Conservation (phyloP, 2,113 vertebrate species). For the Mohoua ochrocephala region DNA sequence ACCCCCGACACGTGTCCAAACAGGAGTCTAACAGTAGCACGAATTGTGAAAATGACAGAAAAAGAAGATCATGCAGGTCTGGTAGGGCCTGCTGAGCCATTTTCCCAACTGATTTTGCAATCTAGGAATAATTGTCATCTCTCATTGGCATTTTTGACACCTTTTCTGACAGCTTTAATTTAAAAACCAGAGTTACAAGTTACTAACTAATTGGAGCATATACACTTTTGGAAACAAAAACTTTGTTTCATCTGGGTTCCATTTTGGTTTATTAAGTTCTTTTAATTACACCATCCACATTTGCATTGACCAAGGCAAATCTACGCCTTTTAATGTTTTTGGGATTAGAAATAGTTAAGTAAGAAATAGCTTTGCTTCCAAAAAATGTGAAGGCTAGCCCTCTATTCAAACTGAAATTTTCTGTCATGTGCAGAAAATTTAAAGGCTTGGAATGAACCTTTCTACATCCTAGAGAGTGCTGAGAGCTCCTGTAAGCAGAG, state of each 20-base stretch:
- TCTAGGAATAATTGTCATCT: neutral
- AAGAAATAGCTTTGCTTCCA: neutral
- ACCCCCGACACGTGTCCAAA: rapidly evolving
- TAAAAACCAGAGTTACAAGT: neutral
- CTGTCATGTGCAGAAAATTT: neutral
- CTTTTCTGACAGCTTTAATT: neutral
- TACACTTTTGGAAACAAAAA: neutral
- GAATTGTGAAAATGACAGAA: neutral
- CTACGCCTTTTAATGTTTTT: neutral
- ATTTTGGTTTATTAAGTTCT: neutral
- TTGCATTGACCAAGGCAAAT: neutral
- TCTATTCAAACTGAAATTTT: neutral
- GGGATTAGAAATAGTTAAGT: neutral
- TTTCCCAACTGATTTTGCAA: neutral
- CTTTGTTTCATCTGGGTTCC: neutral
- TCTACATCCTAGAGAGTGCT: neutral
- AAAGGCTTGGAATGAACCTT: neutral
- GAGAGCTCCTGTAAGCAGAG: neutral
- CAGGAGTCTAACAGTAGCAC: neutral
- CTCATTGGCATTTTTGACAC: neutral
- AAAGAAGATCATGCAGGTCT: neutral
- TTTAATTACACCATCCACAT: neutral
- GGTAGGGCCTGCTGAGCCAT: neutral
- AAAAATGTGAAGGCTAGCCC: neutral
- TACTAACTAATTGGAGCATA: neutral